Evolutionary conservation across 2,113 vertebrate species (phyloP).

Genomic region (Polypterus senegalus): DNA sequence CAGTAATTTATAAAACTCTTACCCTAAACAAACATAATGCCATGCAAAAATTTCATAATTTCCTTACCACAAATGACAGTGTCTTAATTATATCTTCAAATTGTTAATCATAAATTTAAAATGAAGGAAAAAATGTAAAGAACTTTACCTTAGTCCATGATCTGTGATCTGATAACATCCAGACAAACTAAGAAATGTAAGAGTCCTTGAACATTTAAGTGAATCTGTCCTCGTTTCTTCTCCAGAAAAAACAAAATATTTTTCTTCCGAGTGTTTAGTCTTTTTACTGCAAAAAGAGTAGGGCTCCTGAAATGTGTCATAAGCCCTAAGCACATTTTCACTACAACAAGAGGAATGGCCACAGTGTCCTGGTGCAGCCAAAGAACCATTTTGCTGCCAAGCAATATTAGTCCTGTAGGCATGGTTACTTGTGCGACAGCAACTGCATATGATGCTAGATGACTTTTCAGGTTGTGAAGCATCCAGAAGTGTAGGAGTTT

Average conservation of each 20-base stretch:
- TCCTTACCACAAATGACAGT: too few species aligned
- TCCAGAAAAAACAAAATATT: conserved; percentile 44
- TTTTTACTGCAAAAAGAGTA: conserved; percentile 44
- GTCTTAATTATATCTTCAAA: too few species aligned
- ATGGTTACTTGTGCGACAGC: conserved; percentile 61
- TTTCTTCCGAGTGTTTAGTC: conserved; percentile 64
- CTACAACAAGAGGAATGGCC: conserved; percentile 79
- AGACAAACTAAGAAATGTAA: conserved; percentile 89
- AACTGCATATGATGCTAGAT: conserved; percentile 44
- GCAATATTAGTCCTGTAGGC: conserved; percentile 70
- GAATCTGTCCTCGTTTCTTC: conserved; percentile 49
- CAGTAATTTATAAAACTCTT: too few species aligned
- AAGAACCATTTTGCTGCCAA: conserved; percentile 63
- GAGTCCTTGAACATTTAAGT: conserved; percentile 55
- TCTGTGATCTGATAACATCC: conserved; percentile 95
- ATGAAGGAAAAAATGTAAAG: too few species aligned
- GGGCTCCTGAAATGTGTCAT: conserved; percentile 50
- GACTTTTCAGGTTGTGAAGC: conserved; percentile 30
- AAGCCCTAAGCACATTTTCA: conserved; percentile 66
- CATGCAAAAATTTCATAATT: too few species aligned
- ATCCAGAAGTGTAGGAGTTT: conserved; percentile 52
- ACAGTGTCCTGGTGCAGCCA: conserved; percentile 61
- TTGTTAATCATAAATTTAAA: too few species aligned
- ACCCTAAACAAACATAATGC: too few species aligned
- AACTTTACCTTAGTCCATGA: conserved; percentile 74